A percentile compares a stretch with the other conserved stretches of the same genome.
These are phyloP conservation scores for Timema podura DNA, from an alignment of 2,888 invertebrate genomes.

Conservation along the genomic window DNA sequence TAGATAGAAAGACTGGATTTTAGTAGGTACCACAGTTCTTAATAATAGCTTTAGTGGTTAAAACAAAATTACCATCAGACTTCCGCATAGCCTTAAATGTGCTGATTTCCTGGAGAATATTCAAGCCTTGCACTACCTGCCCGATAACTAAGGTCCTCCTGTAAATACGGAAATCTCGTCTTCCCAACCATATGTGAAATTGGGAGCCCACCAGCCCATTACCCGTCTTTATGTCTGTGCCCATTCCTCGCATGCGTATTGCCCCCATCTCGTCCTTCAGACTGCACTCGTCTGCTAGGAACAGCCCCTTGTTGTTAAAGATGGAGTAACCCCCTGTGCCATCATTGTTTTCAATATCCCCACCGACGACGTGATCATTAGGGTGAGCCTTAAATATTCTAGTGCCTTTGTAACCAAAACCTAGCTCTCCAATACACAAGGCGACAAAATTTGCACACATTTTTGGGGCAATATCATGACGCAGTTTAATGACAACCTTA, in stretches of 20 bases:
- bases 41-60: not conserved
- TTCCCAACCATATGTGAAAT: conserved; percentile 17
- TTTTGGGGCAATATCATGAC: conserved; percentile 17
- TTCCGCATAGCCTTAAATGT: conserved; percentile 2
- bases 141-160: conserved; percentile 14
- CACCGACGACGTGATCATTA: conserved; percentile 9
- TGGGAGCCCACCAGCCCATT: conserved; percentile 17
- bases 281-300: conserved; percentile 2
- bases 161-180: not conserved
- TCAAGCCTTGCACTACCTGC: conserved; percentile 3
- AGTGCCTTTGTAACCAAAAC: conserved; percentile 18
- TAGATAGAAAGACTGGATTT: not conserved
- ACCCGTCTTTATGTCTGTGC: conserved; percentile 17
- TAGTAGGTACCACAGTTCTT: conserved; percentile 16
- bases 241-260: conserved; percentile 17
- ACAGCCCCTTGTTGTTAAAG: conserved; percentile 12
- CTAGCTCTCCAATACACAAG: conserved; percentile 17
- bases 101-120: not conserved
- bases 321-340: conserved; percentile 18
- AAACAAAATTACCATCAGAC: not conserved
- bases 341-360: conserved; percentile 18
- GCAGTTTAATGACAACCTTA: conserved; percentile 7
- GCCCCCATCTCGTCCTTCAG: conserved; percentile 10
- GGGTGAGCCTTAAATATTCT: conserved; percentile 14
- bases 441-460: conserved; percentile 19